These are phyloP conservation scores for Coccyzus lansbergi DNA, from an alignment of 2,797 vertebrate genomes.

Conservation along the genomic window DNA sequence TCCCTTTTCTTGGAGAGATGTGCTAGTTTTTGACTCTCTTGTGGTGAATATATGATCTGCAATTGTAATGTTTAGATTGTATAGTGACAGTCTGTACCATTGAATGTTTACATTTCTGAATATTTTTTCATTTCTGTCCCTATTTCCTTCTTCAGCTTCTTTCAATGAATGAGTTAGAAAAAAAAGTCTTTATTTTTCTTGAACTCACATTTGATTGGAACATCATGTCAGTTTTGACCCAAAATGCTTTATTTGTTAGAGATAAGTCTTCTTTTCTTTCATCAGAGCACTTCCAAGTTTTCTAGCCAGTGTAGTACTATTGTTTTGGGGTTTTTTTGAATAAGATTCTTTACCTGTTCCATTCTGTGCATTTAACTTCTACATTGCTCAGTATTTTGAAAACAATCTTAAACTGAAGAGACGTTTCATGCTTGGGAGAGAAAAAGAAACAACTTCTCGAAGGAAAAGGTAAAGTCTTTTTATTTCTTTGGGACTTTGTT, in stretches of 20 bases:
- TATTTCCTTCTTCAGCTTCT: neutral
- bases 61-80: neutral
- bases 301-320: neutral
- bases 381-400: neutral
- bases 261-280: neutral
- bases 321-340: neutral
- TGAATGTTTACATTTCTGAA: too few species aligned
- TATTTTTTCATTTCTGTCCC: neutral
- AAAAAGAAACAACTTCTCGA: neutral
- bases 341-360: neutral
- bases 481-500: neutral
- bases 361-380: neutral
- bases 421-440: neutral
- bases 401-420: neutral
- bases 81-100: neutral
- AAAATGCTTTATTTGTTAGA: neutral
- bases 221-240: neutral
- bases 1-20: neutral
- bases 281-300: neutral
- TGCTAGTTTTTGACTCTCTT: fast-evolving
- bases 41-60: neutral
- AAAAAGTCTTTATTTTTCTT: too few species aligned
- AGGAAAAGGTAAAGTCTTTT: neutral
- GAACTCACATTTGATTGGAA: neutral
- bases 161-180: too few species aligned